Conservation (phyloP, 1,140 invertebrate species). For the Grapholita molesta region DNA sequence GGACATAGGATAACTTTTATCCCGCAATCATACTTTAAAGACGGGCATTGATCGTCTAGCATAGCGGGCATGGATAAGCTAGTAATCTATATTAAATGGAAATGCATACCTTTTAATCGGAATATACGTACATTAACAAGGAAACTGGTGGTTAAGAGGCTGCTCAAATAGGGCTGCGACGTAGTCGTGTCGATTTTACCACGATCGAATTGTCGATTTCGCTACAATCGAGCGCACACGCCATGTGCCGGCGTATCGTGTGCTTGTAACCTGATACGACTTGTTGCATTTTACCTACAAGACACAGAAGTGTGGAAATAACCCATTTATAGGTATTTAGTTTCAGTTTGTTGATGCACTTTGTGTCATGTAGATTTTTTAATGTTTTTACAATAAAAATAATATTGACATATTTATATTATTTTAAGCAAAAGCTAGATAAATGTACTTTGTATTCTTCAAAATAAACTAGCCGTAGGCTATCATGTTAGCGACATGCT, state of each 20-base stretch:
- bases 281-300: conserved; percentile 36
- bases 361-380: background rate
- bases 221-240: conserved; percentile 56
- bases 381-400: background rate
- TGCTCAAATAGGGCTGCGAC: conserved; percentile 20
- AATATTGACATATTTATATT: background rate
- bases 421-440: too few relatives aligned
- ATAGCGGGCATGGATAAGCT: too few relatives aligned
- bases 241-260: conserved; percentile 56
- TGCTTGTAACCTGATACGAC: conserved; percentile 55
- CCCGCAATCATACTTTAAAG: too few relatives aligned
- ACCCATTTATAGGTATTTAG: background rate
- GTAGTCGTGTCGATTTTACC: conserved; percentile 47
- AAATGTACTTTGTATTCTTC: too few relatives aligned
- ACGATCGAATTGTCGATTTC: conserved; percentile 61
- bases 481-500: too few relatives aligned
- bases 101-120: too few relatives aligned
- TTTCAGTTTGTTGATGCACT: background rate
- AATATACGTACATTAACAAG: background rate
- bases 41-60: too few relatives aligned
- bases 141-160: conserved; percentile 7
- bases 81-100: too few relatives aligned
- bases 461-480: too few relatives aligned
- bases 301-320: background rate
- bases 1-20: too few relatives aligned